phyloP scores from a whole-genome alignment of 2,888 invertebrate genomes.

The Apomyelois bistriatella region DNA sequence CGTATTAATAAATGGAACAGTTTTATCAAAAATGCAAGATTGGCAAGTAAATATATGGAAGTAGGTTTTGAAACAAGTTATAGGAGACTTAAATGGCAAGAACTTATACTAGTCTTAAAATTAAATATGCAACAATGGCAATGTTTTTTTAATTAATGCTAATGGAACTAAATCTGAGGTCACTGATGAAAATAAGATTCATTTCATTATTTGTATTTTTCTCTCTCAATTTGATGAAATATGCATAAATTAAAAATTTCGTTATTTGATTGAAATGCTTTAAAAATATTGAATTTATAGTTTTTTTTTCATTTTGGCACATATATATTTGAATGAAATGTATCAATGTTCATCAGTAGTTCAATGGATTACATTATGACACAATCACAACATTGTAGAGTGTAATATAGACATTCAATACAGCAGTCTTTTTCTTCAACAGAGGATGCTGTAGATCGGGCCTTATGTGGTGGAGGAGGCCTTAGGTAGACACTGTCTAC shows the following conservation, averaged over 20 bases:
- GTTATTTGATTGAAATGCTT: neutral
- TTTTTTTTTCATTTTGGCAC: neutral
- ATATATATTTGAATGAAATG: neutral
- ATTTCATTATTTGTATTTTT: neutral
- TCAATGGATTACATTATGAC: conserved; percentile 57
- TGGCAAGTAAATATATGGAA: neutral
- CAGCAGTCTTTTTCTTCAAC: conserved; percentile 79
- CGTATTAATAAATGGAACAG: no score
- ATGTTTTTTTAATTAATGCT: neutral
- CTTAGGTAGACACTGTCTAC: conserved; percentile 61
- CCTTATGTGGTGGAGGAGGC: conserved; percentile 47
- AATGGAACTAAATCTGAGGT: conserved; percentile 18
- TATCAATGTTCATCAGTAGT: neutral
- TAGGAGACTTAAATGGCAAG: neutral
- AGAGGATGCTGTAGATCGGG: conserved; percentile 40
- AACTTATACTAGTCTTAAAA: neutral
- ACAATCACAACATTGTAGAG: conserved; percentile 83
- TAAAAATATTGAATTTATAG: neutral
- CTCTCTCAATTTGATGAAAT: no score
- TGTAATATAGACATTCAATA: conserved; percentile 81
- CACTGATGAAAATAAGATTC: conserved; percentile 2
- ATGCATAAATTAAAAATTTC: neutral
- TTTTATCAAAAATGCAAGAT: neutral
- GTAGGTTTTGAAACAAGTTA: neutral
- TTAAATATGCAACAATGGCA: conserved; percentile 9